These are phyloP conservation scores for Platynereis dumerilii DNA, from an alignment of 2,888 invertebrate genomes.

Conservation along the genomic window DNA sequence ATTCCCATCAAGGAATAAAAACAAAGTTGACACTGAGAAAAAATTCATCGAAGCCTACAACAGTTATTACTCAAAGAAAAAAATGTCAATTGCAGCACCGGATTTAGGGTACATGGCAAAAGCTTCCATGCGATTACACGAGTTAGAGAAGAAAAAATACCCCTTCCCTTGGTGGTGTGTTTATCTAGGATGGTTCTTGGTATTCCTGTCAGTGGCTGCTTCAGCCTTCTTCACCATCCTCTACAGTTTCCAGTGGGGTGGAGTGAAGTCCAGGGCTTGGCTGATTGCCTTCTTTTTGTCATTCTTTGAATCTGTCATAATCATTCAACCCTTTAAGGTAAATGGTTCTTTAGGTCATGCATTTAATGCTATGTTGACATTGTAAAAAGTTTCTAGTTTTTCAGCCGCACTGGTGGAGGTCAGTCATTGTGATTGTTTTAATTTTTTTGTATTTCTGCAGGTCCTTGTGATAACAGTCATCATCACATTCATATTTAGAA, in stretches of 20 bases:
- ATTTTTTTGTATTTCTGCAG: neutral
- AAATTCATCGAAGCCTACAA: no score
- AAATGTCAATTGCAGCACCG: no score
- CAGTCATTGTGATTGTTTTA: no score
- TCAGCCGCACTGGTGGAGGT: no score
- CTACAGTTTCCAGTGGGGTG: conserved; percentile 7
- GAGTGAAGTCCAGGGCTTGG: conserved; percentile 1
- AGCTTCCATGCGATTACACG: no score
- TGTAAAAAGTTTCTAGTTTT: no score
- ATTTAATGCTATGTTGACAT: no score
- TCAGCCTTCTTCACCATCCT: conserved; percentile 9
- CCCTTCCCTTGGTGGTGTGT: neutral
- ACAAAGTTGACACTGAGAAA: neutral
- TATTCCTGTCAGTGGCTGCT: neutral
- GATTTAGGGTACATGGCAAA: no score
- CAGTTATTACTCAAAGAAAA: neutral
- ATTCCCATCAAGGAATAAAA: neutral
- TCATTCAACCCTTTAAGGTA: conserved; percentile 1
- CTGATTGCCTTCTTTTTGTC: neutral
- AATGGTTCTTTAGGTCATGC: neutral
- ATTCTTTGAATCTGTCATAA: conserved; percentile 6
- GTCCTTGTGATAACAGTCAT: neutral
- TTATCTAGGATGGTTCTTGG: neutral
- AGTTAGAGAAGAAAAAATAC: neutral
- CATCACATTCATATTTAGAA: neutral